Base-by-base conservation (phyloP, 2,888 invertebrate genomes). In the Orgyia antiqua region DNA sequence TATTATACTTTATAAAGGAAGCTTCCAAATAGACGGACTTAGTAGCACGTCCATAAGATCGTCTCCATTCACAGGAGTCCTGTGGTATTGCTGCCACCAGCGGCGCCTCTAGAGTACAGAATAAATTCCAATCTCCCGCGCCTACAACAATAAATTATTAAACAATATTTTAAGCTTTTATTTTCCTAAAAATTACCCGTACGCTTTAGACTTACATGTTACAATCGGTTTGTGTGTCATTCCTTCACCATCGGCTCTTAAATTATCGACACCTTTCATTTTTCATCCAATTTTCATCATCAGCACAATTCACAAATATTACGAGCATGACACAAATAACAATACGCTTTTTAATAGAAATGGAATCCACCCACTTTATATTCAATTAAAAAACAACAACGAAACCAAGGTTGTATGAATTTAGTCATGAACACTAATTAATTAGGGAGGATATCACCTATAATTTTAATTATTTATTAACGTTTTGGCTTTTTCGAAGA, bases 61-160 rank as follows among this genome's bases (percentile, higher is more conserved):
- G 89, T 48, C 94, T 90, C 97, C 97, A 98, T 80, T 98, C 98
- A 51, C 93, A 93, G 0, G 93, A 89, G 66, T 97, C 97, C 59
- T 93, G 90, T 0, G 97, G 95, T 44, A 98, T 89, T 3, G 94
- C 92, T 51, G 93, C 91, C 7, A 91, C 86, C 30, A 97, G 87
- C 45, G 91, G 91, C 29, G 92, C 89, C 70, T 94, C 93, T 58
- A 97, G 79, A n/a, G 92, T 90, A 49, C 92, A 91, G 80, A 96
- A 96, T 41, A 96, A 89, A 54, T 92, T 92, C 74, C 92, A 89
- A 73, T 96, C 95, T 43, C 96, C 96, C 57, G 93, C 92, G 88
- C 93, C 94, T 94, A 56, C n/a, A 33, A 40, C 13, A 40, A 38
- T 25, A 57, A 25, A 57, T 42, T 45, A 33, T 18, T 20, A 20